Evolutionary conservation across 2,113 vertebrate species (phyloP), one percentile per base, ranked within the genome.

Genomic region (Marmota flaviventris): DNA sequence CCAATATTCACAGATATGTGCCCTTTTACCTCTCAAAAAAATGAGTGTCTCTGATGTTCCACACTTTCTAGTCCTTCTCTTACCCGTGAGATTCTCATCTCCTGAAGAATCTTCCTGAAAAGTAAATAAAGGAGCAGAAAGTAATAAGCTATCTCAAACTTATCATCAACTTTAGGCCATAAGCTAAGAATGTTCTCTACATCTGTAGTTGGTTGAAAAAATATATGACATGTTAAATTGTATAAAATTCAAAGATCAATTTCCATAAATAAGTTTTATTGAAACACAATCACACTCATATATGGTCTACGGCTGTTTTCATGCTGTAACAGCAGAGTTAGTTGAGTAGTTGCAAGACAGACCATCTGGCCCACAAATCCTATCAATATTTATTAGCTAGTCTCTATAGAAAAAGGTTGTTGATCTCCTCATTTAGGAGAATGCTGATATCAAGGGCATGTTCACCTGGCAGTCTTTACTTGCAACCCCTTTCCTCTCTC

Each of bases 401-500:
- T 1, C 16, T n/a, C 61, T 51, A 70, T 2, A 53, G 48, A 78
- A 65, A 85, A n/a, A 34, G 22, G 42, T 17, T 65, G 37, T 72
- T n/a, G 27, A 65, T 8, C 82, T 61, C 20, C 63, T 76, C 24
- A 6, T 81, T 58, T 37, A 86, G 27, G 37, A 96, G 73, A 93
- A 85, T 69, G 86, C 53, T 92, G 39, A 34, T 25, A 37, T 85
- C 82, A 37, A 82, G 39, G 82, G 51, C 48, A 67, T 42, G 10
- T 69, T 90, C n/a, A 90, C 39, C 65, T 91, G n/a, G 37, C 11
- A 91, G 22, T 75, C 87, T 96, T 87, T 61, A 76, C 56, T 13
- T 10, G 13, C 8, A 82, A 42, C 25, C 27, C 37, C 37, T 69
- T 89, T 76, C 45, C 58, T 96, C 20, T 58, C 39, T 91, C 78